These are phyloP conservation scores for Ariopsis seemanni DNA, from an alignment of 2,113 vertebrate genomes.

Conservation along the genomic window DNA sequence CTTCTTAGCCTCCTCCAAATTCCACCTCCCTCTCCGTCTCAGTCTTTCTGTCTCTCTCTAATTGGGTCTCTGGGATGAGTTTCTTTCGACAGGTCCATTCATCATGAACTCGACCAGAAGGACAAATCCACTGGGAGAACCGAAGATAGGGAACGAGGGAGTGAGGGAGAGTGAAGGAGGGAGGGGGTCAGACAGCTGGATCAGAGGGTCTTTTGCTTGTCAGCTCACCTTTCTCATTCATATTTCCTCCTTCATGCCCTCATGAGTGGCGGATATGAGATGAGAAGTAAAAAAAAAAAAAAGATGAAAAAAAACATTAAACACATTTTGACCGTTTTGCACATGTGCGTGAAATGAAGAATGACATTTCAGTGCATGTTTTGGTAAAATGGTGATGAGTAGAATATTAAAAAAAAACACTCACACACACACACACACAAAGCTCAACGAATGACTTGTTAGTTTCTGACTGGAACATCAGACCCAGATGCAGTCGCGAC, in stretches of 20 bases:
- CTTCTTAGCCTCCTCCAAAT: background rate
- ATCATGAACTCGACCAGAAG: slow-evolving; percentile 96
- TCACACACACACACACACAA: too few relatives aligned
- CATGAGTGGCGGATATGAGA: slow-evolving; percentile 66
- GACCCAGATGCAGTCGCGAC: too few relatives aligned
- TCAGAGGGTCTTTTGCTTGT: slow-evolving; percentile 74
- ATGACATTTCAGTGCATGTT: background rate
- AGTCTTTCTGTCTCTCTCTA: slow-evolving; percentile 80
- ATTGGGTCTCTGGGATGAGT: slow-evolving; percentile 98
- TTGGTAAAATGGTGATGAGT: background rate
- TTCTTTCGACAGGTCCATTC: slow-evolving; percentile 99
- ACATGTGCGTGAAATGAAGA: background rate
- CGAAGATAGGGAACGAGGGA: slow-evolving; percentile 69
- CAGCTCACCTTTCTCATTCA: slow-evolving; percentile 61
- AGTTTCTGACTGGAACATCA: background rate
- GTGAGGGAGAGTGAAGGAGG: slow-evolving; percentile 68
- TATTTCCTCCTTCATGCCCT: slow-evolving; percentile 46
- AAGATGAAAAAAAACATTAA: slow-evolving; percentile 64
- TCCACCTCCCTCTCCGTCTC: slow-evolving; percentile 63
- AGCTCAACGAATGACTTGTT: too few relatives aligned
- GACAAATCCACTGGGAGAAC: slow-evolving; percentile 89
- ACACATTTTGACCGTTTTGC: slow-evolving; percentile 84
- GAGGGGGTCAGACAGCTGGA: slow-evolving; percentile 77
- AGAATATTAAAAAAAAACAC: too few relatives aligned
- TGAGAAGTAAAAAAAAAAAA: slow-evolving; percentile 21